A percentile compares a stretch with the other conserved stretches of the same genome.
These are phyloP conservation scores for Drosophila melanosoma DNA, from an alignment of 2,888 invertebrate species.

Conservation along the genomic window DNA sequence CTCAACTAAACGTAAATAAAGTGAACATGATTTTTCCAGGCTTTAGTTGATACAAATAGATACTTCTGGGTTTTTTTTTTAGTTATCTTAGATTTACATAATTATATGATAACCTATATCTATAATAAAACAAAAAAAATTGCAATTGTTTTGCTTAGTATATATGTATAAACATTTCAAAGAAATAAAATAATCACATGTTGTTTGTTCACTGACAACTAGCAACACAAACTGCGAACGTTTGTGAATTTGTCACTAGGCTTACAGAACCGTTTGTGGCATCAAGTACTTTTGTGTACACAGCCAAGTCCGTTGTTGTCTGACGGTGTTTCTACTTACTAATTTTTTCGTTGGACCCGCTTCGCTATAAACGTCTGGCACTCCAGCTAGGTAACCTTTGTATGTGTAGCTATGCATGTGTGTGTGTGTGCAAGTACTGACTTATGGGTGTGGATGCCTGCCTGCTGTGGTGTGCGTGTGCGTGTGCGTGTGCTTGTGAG, in stretches of 20 bases:
- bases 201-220: not conserved
- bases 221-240: not conserved
- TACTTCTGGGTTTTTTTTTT: not conserved
- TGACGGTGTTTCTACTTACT: slow-evolving; percentile 31
- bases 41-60: not conserved
- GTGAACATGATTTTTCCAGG: not conserved
- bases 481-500: slow-evolving; percentile 40
- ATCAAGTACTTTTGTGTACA: slow-evolving; percentile 35
- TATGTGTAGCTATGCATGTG: slow-evolving; percentile 8
- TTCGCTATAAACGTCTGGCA: slow-evolving; percentile 17
- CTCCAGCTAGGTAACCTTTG: slow-evolving; percentile 2
- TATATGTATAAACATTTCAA: not conserved
- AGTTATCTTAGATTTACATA: not conserved
- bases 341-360: slow-evolving; percentile 33
- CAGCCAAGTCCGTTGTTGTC: slow-evolving; percentile 40
- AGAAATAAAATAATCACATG: not conserved
- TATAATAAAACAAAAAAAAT: not conserved
- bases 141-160: not conserved
- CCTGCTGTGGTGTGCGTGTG: slow-evolving; percentile 25
- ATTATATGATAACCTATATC: not conserved
- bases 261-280: slow-evolving; percentile 13
- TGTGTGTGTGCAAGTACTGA: slow-evolving; percentile 16
- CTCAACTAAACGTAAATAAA: not conserved
- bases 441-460: slow-evolving; percentile 24
- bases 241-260: slow-evolving; percentile 20